These are phyloP conservation scores for Limosa lapponica DNA, from an alignment of 2,797 vertebrate species.

Conservation along the genomic window DNA sequence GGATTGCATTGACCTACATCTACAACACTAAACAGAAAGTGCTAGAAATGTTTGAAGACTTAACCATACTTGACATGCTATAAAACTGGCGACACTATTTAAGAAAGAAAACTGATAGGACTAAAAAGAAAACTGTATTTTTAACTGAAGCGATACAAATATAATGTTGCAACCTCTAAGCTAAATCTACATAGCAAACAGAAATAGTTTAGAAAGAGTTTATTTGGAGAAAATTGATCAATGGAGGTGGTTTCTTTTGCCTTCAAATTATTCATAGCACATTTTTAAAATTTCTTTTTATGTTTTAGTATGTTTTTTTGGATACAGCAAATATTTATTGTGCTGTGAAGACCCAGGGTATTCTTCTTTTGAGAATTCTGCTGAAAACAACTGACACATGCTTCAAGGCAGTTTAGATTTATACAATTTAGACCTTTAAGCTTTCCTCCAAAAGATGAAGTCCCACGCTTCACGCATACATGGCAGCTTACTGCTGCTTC, in stretches of 20 bases:
- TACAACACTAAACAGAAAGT: neutral
- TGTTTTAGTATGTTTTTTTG: neutral
- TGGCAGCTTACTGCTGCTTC: neutral
- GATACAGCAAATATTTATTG: neutral
- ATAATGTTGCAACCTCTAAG: fast-evolving
- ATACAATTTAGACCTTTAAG: neutral
- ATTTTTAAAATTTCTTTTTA: neutral
- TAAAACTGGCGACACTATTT: neutral
- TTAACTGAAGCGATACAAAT: neutral
- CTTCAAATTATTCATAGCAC: neutral
- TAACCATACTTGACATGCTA: neutral
- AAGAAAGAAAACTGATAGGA: neutral
- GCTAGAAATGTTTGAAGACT: neutral
- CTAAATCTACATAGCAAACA: neutral
- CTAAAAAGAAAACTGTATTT: neutral
- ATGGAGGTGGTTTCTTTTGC: neutral
- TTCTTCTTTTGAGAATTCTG: neutral
- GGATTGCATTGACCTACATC: neutral
- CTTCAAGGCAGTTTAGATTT: neutral
- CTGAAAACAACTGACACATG: neutral
- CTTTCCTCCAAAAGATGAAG: neutral
- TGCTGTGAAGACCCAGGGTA: neutral
- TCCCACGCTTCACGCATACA: neutral
- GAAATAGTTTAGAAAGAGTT: neutral
- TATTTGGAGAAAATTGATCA: neutral